Base-by-base conservation (phyloP, 2,888 invertebrate genomes). In the Daptonema setosum region DNA sequence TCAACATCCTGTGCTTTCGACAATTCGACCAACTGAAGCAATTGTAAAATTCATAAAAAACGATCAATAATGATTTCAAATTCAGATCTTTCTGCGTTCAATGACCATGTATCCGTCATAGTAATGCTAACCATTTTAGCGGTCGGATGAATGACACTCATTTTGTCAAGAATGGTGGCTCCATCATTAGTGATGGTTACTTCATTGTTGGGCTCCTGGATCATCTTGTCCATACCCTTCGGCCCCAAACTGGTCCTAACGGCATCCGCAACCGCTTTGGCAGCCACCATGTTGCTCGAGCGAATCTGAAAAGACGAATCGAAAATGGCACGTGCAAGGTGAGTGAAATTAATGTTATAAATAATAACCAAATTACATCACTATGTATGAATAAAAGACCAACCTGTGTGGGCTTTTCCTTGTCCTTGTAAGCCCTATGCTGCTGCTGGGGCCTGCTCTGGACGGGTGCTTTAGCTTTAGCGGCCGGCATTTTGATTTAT, bases 151-250 rank as follows among this genome's bases (percentile, higher is more conserved):
- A 87, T 78, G 1, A 99, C 93, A 74, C 87, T 87, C 82, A 99
- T 97, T 76, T 95, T 87, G 73, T 97, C 93, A 59, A 99, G 76
- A 74, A 99, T 99, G 41, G 97, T 97, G 41, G 97, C 97, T 57
- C 97, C 97, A 78, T 97, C 97, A 75, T 99, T 97, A 56, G 97
- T 99, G 61, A 97, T 97, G 1, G 93, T 95, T 0, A 97, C 97
- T 77, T 95, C 95, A 45, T 95, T 95, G 76, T 87, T 91, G 41
- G 81, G 81, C 41, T 87, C 78, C 78, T 97, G 95, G 67, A 97
- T 97, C 97, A 97, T 97, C 80, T 97, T 97, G 72, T 97, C 97
- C 97, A 97, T 97, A 61, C 97, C 95, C 64, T 87, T 80, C 25
- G 97, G 97, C 2, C 97, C 97, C 74, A 97, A 78, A 75, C 93